These are phyloP conservation scores for Gorsachius magnificus DNA, from an alignment of 2,797 vertebrate genomes.

Conservation along the genomic window DNA sequence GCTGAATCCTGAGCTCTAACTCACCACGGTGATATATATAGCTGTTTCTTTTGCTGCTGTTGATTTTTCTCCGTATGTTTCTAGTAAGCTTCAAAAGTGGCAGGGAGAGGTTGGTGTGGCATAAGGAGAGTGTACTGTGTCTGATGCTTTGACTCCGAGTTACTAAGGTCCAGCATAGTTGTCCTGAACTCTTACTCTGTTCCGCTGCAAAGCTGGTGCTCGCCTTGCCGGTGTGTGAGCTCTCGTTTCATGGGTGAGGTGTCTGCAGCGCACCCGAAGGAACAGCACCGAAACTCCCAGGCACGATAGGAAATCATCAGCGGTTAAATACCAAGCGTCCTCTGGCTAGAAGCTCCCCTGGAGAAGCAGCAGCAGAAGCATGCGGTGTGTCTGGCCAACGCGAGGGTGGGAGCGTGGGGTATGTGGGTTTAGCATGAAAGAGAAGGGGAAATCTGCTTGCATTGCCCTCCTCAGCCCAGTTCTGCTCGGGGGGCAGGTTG, in stretches of 20 bases:
- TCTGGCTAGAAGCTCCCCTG: background rate
- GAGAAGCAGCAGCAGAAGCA: background rate
- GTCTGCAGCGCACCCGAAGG: background rate
- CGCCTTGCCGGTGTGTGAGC: background rate
- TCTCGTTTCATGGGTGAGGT: background rate
- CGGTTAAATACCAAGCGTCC: background rate
- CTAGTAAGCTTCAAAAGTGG: background rate
- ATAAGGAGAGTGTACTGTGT: background rate
- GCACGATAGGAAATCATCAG: background rate
- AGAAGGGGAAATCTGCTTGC: rapidly evolving
- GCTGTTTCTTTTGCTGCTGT: background rate
- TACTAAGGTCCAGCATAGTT: background rate
- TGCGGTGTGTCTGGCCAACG: background rate
- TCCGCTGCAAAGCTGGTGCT: background rate
- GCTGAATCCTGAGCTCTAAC: background rate
- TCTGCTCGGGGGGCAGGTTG: background rate
- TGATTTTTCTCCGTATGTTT: background rate
- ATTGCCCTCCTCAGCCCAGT: background rate
- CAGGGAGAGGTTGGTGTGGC: background rate
- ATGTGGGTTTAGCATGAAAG: background rate
- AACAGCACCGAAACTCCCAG: background rate
- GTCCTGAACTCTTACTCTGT: background rate
- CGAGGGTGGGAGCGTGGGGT: rapidly evolving
- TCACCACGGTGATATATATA: background rate
- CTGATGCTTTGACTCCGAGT: background rate